Conservation (phyloP, 2,797 vertebrate species). For the Eupleurogrammus muticus region DNA sequence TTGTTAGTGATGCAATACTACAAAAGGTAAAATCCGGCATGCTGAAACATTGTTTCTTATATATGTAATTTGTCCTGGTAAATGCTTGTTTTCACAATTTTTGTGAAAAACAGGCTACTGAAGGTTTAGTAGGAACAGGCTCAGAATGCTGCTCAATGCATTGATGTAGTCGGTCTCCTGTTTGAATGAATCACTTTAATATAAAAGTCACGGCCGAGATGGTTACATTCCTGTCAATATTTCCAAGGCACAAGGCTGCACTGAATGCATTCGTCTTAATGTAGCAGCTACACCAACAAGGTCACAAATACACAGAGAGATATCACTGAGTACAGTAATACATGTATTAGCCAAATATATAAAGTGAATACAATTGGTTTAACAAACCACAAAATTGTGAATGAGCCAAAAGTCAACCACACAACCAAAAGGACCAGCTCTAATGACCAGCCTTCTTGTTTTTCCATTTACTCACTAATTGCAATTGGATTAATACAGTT, state of each 20-base stretch:
- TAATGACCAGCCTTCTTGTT: not conserved
- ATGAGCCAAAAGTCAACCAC: too few species aligned
- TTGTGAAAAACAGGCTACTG: conserved; percentile 4
- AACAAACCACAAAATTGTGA: not conserved
- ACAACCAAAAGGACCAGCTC: not conserved
- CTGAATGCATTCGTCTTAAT: not conserved
- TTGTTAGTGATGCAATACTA: not conserved
- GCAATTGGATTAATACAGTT: not conserved
- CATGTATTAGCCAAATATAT: not conserved
- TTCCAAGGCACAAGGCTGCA: not conserved
- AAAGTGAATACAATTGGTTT: not conserved
- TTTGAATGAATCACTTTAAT: conserved; percentile 4
- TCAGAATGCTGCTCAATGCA: not conserved
- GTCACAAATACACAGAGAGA: not conserved
- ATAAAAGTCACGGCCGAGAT: not conserved
- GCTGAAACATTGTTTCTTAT: not conserved
- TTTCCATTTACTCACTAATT: not conserved
- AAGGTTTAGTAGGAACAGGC: not conserved
- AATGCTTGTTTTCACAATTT: conserved; percentile 6
- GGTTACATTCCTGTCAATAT: not conserved
- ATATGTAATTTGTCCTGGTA: not conserved
- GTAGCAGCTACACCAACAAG: not conserved
- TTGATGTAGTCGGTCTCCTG: not conserved
- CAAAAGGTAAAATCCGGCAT: not conserved
- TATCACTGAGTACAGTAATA: not conserved